These are phyloP conservation scores for Cryptophagus acutangulus DNA, from an alignment of 2,888 invertebrate genomes.

Conservation along the genomic window DNA sequence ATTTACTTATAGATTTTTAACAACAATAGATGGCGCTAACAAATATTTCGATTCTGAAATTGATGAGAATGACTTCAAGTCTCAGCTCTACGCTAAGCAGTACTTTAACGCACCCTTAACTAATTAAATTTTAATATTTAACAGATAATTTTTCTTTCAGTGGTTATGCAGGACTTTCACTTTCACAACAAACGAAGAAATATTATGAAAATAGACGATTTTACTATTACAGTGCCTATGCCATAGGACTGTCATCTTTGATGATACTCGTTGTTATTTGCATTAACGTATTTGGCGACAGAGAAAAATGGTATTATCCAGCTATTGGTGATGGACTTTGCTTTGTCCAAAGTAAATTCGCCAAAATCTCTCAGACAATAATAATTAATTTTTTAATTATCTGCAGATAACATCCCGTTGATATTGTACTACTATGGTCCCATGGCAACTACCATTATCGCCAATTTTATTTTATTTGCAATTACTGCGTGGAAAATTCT, in stretches of 20 bases:
- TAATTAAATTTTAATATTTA: too few species aligned
- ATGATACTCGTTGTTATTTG: constrained; percentile 25
- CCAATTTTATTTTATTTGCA: constrained; percentile 63
- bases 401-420: constrained; percentile 28
- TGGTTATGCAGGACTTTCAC: constrained; percentile 38
- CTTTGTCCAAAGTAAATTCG: constrained; percentile 52
- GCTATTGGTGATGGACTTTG: constrained; percentile 54
- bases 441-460: constrained; percentile 58
- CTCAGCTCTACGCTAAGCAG: too few species aligned
- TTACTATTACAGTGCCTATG: constrained; percentile 60
- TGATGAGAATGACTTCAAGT: too few species aligned
- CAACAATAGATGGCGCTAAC: too few species aligned
- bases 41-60: too few species aligned
- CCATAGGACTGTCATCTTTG: constrained; percentile 61
- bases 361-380: too few species aligned
- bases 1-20: too few species aligned
- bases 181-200: constrained; percentile 33
- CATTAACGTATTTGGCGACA: constrained; percentile 23
- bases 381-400: neutral
- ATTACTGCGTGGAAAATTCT: constrained; percentile 64
- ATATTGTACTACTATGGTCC: constrained; percentile 67
- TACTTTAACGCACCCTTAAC: too few species aligned
- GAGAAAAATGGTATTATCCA: constrained; percentile 53
- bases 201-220: constrained; percentile 56
- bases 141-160: constrained; percentile 34